Evolutionary conservation across 2,113 vertebrate species (phyloP).

Genomic region (Planiliza haematocheilus): DNA sequence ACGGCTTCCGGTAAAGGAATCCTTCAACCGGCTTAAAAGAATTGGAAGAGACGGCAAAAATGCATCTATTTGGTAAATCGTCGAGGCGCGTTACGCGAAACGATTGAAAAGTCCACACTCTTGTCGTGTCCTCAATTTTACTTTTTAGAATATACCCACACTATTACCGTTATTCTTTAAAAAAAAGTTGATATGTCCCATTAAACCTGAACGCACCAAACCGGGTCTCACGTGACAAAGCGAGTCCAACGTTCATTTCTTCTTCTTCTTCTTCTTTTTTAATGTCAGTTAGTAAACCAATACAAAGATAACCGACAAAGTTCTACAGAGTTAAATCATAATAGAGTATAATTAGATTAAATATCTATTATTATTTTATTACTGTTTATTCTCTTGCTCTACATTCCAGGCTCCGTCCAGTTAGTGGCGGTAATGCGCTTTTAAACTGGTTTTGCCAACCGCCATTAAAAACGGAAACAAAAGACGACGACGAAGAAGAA

Average conservation of each 20-base stretch:
- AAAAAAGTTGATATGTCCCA: not conserved
- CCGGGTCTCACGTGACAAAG: constrained; percentile 18
- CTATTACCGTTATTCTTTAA: too few species aligned
- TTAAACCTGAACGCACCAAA: not conserved
- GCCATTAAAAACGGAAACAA: too few species aligned
- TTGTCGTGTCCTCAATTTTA: not conserved
- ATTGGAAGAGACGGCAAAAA: not conserved
- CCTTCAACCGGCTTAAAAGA: too few species aligned
- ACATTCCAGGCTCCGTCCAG: not conserved
- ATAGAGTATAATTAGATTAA: too few species aligned
- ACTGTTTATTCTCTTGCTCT: not conserved
- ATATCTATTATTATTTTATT: too few species aligned
- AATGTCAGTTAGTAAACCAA: too few species aligned
- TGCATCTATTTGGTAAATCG: not conserved
- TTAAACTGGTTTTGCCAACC: too few species aligned
- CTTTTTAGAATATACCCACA: not conserved
- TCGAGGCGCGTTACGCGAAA: accelerated
- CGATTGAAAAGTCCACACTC: accelerated
- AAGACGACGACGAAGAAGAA: too few species aligned
- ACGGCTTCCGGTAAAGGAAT: not conserved
- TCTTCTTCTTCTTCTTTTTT: not conserved
- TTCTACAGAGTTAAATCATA: too few species aligned
- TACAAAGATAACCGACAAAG: too few species aligned
- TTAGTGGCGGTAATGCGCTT: too few species aligned
- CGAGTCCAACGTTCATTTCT: too few species aligned